Conservation (phyloP, 1,140 invertebrate species). For the Nasonia longicornis region DNA sequence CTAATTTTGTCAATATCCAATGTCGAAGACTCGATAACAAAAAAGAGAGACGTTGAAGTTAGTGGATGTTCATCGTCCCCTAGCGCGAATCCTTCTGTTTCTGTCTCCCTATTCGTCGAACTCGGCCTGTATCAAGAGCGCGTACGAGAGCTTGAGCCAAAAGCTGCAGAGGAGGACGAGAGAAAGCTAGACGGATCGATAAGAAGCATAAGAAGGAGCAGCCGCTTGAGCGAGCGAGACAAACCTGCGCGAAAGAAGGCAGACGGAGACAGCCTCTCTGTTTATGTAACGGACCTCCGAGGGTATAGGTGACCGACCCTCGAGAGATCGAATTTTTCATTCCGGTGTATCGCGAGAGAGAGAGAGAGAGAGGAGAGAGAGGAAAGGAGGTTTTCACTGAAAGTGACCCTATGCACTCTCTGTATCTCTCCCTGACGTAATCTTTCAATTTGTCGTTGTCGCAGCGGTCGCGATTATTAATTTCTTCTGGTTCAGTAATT, state of each 20-base stretch:
- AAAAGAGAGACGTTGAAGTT: not conserved
- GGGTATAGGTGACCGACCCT: conserved; percentile 20
- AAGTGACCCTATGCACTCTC: conserved; percentile 14
- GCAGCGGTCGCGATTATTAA: conserved; percentile 18
- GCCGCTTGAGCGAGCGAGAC: not conserved
- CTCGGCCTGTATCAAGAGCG: conserved; percentile 21
- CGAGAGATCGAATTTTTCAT: conserved; percentile 43
- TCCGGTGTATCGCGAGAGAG: not conserved
- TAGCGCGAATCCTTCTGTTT: not conserved
- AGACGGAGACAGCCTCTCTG: not conserved
- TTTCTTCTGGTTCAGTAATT: conserved; percentile 21
- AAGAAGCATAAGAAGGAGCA: conserved; percentile 26
- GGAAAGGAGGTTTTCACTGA: not conserved
- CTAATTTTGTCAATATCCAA: conserved; percentile 23
- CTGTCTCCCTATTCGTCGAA: not conserved
- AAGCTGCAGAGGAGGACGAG: conserved; percentile 27
- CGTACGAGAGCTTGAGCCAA: conserved; percentile 25
- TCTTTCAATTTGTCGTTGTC: conserved; percentile 36
- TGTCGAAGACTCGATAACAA: not conserved
- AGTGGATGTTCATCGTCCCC: not conserved
- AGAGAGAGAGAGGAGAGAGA: not conserved
- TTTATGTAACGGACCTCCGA: conserved; percentile 30
- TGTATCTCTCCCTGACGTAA: not conserved
- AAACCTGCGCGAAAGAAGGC: too few species aligned
- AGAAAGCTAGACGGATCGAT: conserved; percentile 39